These are phyloP conservation scores for Papilio glaucus DNA, from an alignment of 1,140 invertebrate genomes.

Conservation along the genomic window DNA sequence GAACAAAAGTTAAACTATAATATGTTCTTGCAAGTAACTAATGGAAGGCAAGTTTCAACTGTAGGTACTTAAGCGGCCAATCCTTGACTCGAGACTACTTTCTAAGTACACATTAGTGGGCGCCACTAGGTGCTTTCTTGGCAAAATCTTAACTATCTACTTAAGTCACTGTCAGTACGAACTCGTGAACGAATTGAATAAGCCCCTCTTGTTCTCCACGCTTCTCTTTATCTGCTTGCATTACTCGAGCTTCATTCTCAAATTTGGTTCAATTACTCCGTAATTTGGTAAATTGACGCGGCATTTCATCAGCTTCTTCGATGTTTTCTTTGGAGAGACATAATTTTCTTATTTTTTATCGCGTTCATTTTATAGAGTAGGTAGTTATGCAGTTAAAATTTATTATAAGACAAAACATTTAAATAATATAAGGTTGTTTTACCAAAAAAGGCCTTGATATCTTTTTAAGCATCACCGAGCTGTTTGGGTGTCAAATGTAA, in stretches of 20 bases:
- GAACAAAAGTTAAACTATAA: constrained; percentile 78
- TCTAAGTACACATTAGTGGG: constrained; percentile 78
- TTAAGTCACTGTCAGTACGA: constrained; percentile 74
- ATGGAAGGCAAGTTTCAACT: constrained; percentile 75
- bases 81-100: constrained; percentile 75
- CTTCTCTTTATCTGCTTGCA: constrained; percentile 74
- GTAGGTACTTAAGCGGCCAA: constrained; percentile 75
- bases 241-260: constrained; percentile 75
- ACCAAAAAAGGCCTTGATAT: too few relatives aligned
- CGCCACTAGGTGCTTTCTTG: constrained; percentile 62
- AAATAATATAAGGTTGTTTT: too few relatives aligned
- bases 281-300: constrained; percentile 76
- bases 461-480: too few relatives aligned
- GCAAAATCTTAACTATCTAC: constrained; percentile 80
- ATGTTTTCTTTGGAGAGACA: constrained; percentile 53
- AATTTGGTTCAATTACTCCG: constrained; percentile 77
- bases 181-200: constrained; percentile 72
- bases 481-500: too few relatives aligned
- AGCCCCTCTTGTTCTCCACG: constrained; percentile 61
- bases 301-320: constrained; percentile 75
- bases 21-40: constrained; percentile 76
- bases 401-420: too few relatives aligned
- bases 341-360: constrained; percentile 33
- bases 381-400: too few relatives aligned
- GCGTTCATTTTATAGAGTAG: background rate